Base-by-base conservation (phyloP, 2,113 vertebrate species). In the Camelus dromedarius region DNA sequence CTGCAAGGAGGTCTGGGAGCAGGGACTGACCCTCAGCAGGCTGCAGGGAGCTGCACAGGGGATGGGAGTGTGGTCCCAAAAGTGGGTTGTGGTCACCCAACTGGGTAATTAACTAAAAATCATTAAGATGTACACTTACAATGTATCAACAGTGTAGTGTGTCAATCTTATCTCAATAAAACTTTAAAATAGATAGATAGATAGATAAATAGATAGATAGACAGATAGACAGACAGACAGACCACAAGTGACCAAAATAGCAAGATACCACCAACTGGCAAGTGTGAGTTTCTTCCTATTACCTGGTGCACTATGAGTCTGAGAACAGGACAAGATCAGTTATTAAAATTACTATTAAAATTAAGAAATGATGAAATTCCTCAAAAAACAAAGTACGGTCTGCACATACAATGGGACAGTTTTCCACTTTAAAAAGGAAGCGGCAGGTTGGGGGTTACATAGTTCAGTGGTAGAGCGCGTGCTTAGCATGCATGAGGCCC, bases 371-470 rank as follows among this genome's bases (percentile, higher is more conserved):
- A 42, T 42, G 38, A 42, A 42, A 42, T 42, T 42, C 38, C 38
- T 42, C 38, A 42, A 42, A 42, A 42, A 42, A 38, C 18, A 77
- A 72, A 66, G 20, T 7, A 11, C 42, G 69, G 7, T 46, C 18
- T 3, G 14, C 0, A 46, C 19, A 22, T 2, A 60, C 35, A 48
- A 22, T 0, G 0, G 42, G 58, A 56, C 16, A 50, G 15, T 16
- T 73, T 18, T 54, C 48, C n/a, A 30, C 35, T 32, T 75, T 62
- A 75, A 64, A 72, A 38, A 42, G 38, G 38, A 42, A 42, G 38
- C 38, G 1, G 38, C 38, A 42, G 38, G 38, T 4, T 42, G 38
- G 38, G 38, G 38, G 38, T 42, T 42, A 42, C 4, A 42, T 42
- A 42, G 38, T 42, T 42, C 38, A 42, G 38, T 42, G 38, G 38